Evolutionary conservation across 1,140 invertebrate species (phyloP), one percentile per base, ranked within the genome.

Genomic region (Hermetia illucens): DNA sequence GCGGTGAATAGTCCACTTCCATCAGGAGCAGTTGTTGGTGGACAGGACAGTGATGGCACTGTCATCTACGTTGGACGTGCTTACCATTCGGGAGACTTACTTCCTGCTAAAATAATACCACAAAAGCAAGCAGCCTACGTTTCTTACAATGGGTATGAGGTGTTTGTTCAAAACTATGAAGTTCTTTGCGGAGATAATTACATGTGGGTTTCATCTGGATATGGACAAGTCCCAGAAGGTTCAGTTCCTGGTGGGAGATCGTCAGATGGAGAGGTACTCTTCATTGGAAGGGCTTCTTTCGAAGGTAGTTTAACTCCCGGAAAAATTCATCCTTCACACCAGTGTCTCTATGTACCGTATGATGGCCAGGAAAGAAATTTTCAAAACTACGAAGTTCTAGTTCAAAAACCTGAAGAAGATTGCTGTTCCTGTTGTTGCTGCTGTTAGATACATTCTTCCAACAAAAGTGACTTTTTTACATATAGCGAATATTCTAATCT

Each of bases 1-100:
- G 43, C 55, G 30, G 50, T 52, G 15, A 45, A 53, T 44, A 42
- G 47, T 19, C 44, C 48, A 35, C 38, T 61, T 45, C 61, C 62
- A 35, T 43, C 56, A 5, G 55, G 50, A 30, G 71, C 73, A 20
- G 57, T 77, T 9, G 48, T 66, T 9, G 70, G 63, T 30, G 74
- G 74, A 17, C 56, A 66, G 22, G 73, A 73, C 9, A 24, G 40
- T 15, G 70, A 77, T 39, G 74, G 77, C 19, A 70, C 77, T 46
- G 62, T 68, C 18, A 63, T 82, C 25, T 82, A 79, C 60, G 69
- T 80, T 34, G 79, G 79, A 9, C 63, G 76, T 24, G 68, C 69
- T 12, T 68, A 71, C 52, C 72, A 79, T 43, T 68, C 70, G 40
- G 75, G 75, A 4, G 75, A 78, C 36, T 55, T 74, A 29, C 34